Percentiles rank a stretch among this genome's conserved stretches.
phyloP scores from a whole-genome alignment of 2,888 invertebrate genomes.

The Biston betularia region DNA sequence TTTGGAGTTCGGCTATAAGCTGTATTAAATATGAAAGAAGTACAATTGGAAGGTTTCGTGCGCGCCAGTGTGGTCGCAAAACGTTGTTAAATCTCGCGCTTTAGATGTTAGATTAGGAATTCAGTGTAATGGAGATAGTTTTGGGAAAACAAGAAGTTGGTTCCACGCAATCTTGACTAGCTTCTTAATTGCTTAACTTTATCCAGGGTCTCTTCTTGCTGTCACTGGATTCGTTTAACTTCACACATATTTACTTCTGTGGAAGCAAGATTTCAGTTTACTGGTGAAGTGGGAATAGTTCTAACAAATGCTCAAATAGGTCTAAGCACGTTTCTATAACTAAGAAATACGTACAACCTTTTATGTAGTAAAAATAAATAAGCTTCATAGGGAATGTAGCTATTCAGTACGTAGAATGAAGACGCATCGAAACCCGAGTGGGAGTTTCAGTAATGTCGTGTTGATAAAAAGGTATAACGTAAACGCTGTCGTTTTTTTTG shows the following conservation, averaged over 20 bases:
- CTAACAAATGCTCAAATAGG: slow-evolving; percentile 29
- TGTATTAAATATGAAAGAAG: slow-evolving; percentile 48
- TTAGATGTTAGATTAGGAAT: slow-evolving; percentile 64
- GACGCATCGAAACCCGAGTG: too few relatives aligned
- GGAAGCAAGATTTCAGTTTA: slow-evolving; percentile 51
- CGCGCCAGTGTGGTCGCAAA: slow-evolving; percentile 55
- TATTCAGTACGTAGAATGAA: too few relatives aligned
- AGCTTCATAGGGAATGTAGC: too few relatives aligned
- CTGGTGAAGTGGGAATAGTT: slow-evolving; percentile 25
- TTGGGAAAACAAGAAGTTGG: slow-evolving; percentile 80
- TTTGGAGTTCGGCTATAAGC: too few relatives aligned
- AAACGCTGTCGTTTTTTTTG: too few relatives aligned
- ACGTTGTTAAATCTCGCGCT: slow-evolving; percentile 60
- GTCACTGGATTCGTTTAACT: slow-evolving; percentile 73
- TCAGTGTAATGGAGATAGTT: slow-evolving; percentile 82
- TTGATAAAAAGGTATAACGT: too few relatives aligned
- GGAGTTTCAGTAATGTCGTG: too few relatives aligned
- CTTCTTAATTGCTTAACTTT: slow-evolving; percentile 84
- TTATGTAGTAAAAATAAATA: too few relatives aligned
- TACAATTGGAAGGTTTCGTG: slow-evolving; percentile 49
- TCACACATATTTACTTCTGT: slow-evolving; percentile 66
- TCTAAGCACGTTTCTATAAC: slow-evolving; percentile 7
- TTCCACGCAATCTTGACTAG: slow-evolving; percentile 76
- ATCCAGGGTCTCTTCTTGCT: slow-evolving; percentile 68
- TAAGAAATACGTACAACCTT: neutral